Conservation (phyloP, 2,113 vertebrate genomes). For the Hoplias malabaricus region DNA sequence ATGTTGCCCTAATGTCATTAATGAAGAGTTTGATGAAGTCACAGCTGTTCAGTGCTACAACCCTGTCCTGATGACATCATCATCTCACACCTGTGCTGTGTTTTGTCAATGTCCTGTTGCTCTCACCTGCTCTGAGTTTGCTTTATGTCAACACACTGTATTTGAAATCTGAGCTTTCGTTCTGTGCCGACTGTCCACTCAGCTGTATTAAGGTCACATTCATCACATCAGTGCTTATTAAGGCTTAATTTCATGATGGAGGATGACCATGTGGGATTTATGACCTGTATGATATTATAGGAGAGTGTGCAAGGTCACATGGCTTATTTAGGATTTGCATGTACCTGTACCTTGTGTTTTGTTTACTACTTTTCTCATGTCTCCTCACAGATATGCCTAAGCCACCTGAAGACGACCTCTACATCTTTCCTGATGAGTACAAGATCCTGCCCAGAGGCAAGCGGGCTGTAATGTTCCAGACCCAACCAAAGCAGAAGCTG, state of each 20-base stretch:
- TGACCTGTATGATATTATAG: background rate
- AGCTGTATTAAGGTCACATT: background rate
- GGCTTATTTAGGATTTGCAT: background rate
- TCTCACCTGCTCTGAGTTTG: constrained; percentile 9
- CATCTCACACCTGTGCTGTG: constrained; percentile 23
- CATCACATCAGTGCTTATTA: background rate
- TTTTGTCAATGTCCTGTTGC: constrained; percentile 10
- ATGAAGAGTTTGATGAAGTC: background rate
- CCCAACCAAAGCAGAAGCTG: constrained; percentile 67
- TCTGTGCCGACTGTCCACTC: background rate
- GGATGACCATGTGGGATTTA: background rate
- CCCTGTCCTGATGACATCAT: constrained; percentile 1
- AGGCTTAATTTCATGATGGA: background rate
- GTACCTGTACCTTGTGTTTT: background rate
- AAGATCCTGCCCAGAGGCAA: constrained; percentile 64
- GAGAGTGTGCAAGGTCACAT: background rate
- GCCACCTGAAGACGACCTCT: constrained; percentile 74
- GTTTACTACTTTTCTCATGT: background rate
- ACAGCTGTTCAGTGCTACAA: constrained; percentile 1
- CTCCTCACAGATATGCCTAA: constrained; percentile 79
- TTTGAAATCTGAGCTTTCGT: constrained; percentile 12
- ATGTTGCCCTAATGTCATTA: background rate
- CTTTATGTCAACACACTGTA: constrained; percentile 1
- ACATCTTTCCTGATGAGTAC: constrained; percentile 81
- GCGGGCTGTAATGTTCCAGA: constrained; percentile 73